Base-by-base conservation (phyloP, 2,797 vertebrate genomes). In the Thalassophryne amazonica region DNA sequence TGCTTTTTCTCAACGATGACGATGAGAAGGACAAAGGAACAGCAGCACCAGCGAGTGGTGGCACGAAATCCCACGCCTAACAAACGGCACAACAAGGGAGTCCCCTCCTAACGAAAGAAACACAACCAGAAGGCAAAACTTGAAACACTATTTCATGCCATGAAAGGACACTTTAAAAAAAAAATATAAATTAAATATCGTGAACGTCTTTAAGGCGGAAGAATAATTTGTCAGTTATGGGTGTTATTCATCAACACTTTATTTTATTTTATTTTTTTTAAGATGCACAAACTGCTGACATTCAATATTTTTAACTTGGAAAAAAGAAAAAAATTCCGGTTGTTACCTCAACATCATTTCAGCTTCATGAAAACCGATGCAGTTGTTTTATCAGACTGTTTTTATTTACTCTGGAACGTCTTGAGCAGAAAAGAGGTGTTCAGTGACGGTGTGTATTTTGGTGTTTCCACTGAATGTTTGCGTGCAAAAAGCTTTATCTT, bases 21-120 rank as follows among this genome's bases (percentile, higher is more conserved):
- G 35, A 51, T 23, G 24, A 36, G 7, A 36, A 49, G 24, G 34
- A 36, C 7, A 84, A 91, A 71, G 82, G 55, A 7, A 59, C 51
- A 13, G 49, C 51, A 15, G 46, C 53, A 0, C 13, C 21, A 2
- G 9, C 13, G 22, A 0, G 45, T 49, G 1, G 27, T 0, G 48
- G 46, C 17, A 0, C 39, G 0, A 4, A 23, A 0, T 43, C 69
- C 1, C 24, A 6, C 6, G 60, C 66, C 2, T 58, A 66, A 70
- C 22, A 2, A 13, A 17, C 20, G 16, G 3, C 8, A 35, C 18
- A 1, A 16, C 39, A 1, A n/a, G 9, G 1, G 1, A 7, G 4
- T 60, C 47, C 33, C 37, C 11, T 28, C 32, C 37, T 21, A 37
- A 16, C 55, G 2, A 38, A 7, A 30, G 30, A 34, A 49, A 36